Evolutionary conservation across 2,113 vertebrate species (phyloP), one percentile per base, ranked within the genome.

Genomic region (Prochilodus magdalenae): DNA sequence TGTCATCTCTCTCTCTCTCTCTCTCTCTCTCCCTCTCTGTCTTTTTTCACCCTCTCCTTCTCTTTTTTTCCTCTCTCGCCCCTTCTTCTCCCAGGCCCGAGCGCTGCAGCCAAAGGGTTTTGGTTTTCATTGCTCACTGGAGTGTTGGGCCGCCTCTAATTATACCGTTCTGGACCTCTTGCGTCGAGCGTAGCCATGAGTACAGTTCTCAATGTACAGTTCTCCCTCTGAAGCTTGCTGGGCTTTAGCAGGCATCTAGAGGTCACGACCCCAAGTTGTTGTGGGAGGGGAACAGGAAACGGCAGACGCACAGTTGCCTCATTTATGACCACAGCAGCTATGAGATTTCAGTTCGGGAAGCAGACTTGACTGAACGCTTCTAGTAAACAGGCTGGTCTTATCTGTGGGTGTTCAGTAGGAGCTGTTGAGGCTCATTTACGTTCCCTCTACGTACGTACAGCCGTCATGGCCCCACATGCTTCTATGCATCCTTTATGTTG

Each of bases 241-340:
- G 47, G 53, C 57, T 81, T 22, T 55, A 62, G 26, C 14, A 81
- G 40, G 74, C 77, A 83, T 86, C 47, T 59, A 55, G 62, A 81
- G 78, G 74, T 84, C 82, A 65, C 5, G 44, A 81, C 82, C 84
- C 75, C 67, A 47, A 29, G 40, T 27, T 40, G 71, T 78, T 70
- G 62, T 69, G 75, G 82, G 82, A 84, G 78, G 73, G n/a, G 72
- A 71, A 84, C 85, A 84, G 85, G 82, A 86, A 86, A 86, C 84
- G 49, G 78, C 82, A 81, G 49, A 74, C 55, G 49, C 75, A 77
- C 49, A 62, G 18, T 66, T 77, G 49, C 47, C 53, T 79, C 33
- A 30, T 81, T 74, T 83, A 81, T 74, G 69, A 59, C 51, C 70
- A 60, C 36, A 20, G 22, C 30, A 62, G 63, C 33, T 59, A 24